Conservation (phyloP, 2,797 vertebrate genomes). For the Vireo griseus region DNA sequence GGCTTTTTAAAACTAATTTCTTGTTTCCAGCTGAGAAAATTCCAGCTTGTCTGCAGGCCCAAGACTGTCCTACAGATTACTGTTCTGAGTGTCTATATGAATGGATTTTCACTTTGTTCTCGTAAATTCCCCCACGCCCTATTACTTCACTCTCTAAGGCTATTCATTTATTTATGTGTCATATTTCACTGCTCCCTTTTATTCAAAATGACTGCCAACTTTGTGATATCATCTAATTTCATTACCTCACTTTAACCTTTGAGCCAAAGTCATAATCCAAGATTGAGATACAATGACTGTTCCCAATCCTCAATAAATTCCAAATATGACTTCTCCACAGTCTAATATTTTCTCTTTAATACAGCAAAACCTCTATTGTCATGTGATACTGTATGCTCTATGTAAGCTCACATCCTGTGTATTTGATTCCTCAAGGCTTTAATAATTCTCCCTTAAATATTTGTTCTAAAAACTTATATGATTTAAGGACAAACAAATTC, state of each 20-base stretch:
- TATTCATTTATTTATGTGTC: constrained; percentile 31
- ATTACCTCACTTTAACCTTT: constrained; percentile 34
- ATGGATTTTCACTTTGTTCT: not conserved
- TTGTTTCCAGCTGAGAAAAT: not conserved
- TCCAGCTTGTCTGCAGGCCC: not conserved
- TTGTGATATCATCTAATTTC: constrained; percentile 44
- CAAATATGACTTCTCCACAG: not conserved
- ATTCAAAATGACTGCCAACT: constrained; percentile 27
- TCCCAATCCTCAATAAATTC: not conserved
- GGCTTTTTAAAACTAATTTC: not conserved
- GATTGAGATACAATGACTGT: not conserved
- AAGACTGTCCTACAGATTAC: not conserved
- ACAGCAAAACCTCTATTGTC: not conserved
- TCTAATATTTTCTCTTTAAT: not conserved
- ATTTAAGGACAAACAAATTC: not conserved
- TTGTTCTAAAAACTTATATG: not conserved
- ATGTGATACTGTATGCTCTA: not conserved
- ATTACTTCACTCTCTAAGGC: constrained; percentile 12
- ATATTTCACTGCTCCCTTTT: not conserved
- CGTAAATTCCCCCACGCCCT: not conserved
- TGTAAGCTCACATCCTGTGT: accelerated
- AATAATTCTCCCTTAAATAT: not conserved
- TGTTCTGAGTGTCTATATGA: not conserved
- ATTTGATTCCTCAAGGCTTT: not conserved
- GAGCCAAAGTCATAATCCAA: constrained; percentile 12